Evolutionary conservation across 2,113 vertebrate genomes (phyloP).

Genomic region (Labrus mixtus): DNA sequence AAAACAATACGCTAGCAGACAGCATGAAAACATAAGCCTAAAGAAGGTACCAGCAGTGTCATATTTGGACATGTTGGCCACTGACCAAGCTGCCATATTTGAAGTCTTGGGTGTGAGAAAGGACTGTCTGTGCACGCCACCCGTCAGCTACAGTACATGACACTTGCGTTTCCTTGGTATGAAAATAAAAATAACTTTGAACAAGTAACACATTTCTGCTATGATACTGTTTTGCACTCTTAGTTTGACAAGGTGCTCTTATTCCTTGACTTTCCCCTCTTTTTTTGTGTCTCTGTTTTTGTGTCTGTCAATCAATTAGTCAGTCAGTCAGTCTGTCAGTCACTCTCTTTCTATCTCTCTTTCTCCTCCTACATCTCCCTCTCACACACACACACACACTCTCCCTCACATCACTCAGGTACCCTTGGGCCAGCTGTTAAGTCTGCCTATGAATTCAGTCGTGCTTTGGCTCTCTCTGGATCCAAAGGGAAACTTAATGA

Average conservation of each 20-base stretch:
- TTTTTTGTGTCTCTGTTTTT: neutral
- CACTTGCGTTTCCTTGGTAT: neutral
- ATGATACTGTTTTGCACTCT: conserved; percentile 4
- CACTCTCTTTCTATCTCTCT: conserved; percentile 18
- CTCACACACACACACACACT: conserved; percentile 3
- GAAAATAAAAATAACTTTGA: conserved; percentile 26
- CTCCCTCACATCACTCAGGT: conserved; percentile 57
- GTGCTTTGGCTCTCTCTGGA: conserved; percentile 64
- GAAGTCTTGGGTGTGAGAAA: neutral
- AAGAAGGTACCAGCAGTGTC: neutral
- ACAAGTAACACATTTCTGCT: conserved; percentile 10
- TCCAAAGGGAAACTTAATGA: conserved; percentile 81
- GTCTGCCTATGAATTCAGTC: conserved; percentile 71
- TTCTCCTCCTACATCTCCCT: neutral
- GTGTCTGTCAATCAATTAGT: conserved; percentile 53
- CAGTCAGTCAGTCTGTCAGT: conserved; percentile 47
- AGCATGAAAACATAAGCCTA: neutral
- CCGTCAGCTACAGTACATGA: neutral
- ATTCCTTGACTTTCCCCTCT: conserved; percentile 19
- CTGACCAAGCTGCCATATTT: neutral
- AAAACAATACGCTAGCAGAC: neutral
- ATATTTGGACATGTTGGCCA: neutral
- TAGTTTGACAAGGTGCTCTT: neutral
- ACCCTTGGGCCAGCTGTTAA: conserved; percentile 73
- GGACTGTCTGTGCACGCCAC: neutral